Evolutionary conservation across 2,797 vertebrate genomes (phyloP), one percentile per base, ranked within the genome.

Genomic region (Graptemys geographica): DNA sequence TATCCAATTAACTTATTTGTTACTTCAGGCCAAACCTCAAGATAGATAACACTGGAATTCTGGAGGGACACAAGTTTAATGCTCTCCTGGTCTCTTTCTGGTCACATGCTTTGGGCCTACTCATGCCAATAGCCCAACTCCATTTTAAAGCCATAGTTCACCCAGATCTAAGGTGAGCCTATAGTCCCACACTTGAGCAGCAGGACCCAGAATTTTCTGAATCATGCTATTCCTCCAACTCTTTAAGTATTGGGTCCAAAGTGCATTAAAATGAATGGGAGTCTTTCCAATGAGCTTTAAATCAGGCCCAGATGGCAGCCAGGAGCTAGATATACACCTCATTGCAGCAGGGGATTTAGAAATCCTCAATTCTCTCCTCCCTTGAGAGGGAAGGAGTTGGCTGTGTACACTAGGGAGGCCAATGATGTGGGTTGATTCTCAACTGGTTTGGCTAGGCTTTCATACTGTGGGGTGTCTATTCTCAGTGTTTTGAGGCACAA

Each of bases 181-280:
- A 10, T 69, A 21, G 37, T 69, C 19, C 9, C n/a, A 69, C n/a
- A 69, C 8, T 11, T 0, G 11, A 72, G 31, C 12, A 89, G 27
- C 1, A 0, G 2, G 47, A 86, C n/a, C 1, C 13, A 5, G 56
- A 41, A 11, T 76, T 1, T 44, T 33, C 18, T 31, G 31, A 55
- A 2, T 47, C 4, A 59, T 37, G 4, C 21, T 74, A 1, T 76
- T 79, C 6, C 57, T 65, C 33, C 8, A 21, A 37, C 18, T 8
- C 65, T 65, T 65, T 69, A 69, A 21, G 15, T 15, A 21, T 37
- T n/a, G n/a, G 65, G 18, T 62, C 65, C 9, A 37, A 69, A 69
- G 18, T 69, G 65, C n/a, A n/a, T 21, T 69, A 69, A 69, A 69
- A 69, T 69, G 65, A 69, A 37, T 37, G 9, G n/a, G n/a, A 69